phyloP scores from a whole-genome alignment of 2,797 vertebrate species.

The Danio tinwini region DNA sequence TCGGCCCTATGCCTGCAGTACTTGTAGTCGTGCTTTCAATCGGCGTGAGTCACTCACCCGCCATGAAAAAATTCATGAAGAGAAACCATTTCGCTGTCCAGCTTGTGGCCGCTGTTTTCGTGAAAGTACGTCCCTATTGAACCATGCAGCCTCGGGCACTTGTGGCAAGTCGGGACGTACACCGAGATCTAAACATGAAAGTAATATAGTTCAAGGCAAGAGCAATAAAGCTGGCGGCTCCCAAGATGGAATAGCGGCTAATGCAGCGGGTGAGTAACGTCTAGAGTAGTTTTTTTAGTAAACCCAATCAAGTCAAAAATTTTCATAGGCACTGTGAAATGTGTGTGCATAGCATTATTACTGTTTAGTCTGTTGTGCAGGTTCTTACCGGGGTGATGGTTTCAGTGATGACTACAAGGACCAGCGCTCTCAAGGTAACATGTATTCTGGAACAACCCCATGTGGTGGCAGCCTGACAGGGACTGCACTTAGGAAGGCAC shows the following conservation, averaged over 20 bases:
- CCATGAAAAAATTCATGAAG: constrained; percentile 94
- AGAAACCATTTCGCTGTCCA: constrained; percentile 90
- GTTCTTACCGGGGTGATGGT: constrained; percentile 69
- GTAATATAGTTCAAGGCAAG: constrained; percentile 77
- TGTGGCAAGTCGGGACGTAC: constrained; percentile 86
- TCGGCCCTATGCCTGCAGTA: constrained; percentile 89
- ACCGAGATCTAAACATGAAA: constrained; percentile 76
- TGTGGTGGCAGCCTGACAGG: constrained; percentile 82
- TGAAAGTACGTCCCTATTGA: constrained; percentile 85
- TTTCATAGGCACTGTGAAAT: constrained; percentile 51
- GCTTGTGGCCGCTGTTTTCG: constrained; percentile 88
- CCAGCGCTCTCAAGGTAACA: constrained; percentile 85
- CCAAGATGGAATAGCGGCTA: constrained; percentile 76
- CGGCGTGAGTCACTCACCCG: constrained; percentile 94
- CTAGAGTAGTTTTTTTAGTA: constrained; percentile 42
- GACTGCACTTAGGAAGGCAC: constrained; percentile 83
- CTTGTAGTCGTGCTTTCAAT: constrained; percentile 93
- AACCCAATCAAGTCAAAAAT: constrained; percentile 38
- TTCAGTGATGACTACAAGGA: constrained; percentile 79
- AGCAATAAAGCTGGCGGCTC: constrained; percentile 77
- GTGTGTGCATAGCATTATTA: constrained; percentile 68
- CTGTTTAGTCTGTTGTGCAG: constrained; percentile 86
- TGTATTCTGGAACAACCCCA: constrained; percentile 82
- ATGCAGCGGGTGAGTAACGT: constrained; percentile 63
- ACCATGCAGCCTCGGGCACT: constrained; percentile 86